These are phyloP conservation scores for Hydropsyche tenuis DNA, from an alignment of 1,140 invertebrate species.

Conservation along the genomic window DNA sequence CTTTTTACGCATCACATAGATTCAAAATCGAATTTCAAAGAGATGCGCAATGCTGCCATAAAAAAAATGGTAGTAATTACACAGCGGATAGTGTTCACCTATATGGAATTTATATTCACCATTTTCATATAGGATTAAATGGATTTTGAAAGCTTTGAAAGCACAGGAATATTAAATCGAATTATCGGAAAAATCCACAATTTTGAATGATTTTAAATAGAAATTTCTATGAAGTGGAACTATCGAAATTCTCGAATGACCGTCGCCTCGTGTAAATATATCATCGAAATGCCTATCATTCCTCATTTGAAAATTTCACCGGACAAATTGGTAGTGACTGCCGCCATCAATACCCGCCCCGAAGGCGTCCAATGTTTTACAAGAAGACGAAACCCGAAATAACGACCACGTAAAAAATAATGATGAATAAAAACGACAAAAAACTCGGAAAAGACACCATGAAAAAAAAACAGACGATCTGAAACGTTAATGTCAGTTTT, in stretches of 20 bases:
- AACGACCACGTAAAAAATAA: conserved; percentile 6
- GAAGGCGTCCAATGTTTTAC: conserved; percentile 19
- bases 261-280: not conserved
- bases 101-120: too few relatives aligned
- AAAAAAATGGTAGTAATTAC: too few relatives aligned
- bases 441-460: conserved; percentile 14
- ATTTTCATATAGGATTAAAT: too few relatives aligned
- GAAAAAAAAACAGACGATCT: conserved; percentile 16
- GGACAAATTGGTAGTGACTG: conserved; percentile 38
- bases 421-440: conserved; percentile 7
- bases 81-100: too few relatives aligned
- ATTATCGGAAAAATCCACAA: too few relatives aligned
- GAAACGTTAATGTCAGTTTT: conserved; percentile 40
- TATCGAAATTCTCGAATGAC: too few relatives aligned
- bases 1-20: conserved; percentile 28
- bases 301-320: conserved; percentile 19
- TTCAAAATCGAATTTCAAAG: conserved; percentile 44
- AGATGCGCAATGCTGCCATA: not conserved
- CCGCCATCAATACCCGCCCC: conserved; percentile 33
- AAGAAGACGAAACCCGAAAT: conserved; percentile 17
- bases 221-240: too few relatives aligned
- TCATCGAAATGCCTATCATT: conserved; percentile 38
- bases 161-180: too few relatives aligned
- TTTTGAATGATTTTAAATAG: too few relatives aligned
- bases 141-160: too few relatives aligned